A percentile compares a stretch with the other conserved stretches of the same genome.
phyloP scores from a whole-genome alignment of 2,113 vertebrate genomes.

The Neomonachus schauinslandi region DNA sequence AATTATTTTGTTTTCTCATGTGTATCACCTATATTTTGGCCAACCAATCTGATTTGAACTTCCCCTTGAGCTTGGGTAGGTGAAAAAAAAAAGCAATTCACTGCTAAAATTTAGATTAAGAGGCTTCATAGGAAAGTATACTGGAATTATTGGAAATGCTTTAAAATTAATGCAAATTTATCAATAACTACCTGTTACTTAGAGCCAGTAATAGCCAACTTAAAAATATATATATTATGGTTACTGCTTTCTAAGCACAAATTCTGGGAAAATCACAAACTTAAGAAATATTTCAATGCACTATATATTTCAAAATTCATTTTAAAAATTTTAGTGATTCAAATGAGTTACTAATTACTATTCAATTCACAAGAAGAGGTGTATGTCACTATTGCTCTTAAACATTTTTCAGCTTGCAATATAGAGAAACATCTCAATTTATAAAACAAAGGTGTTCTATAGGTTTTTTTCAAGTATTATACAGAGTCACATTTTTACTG shows the following conservation, averaged over 20 bases:
- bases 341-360: constrained; percentile 45
- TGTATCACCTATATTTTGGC: not conserved
- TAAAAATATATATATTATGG: constrained; percentile 28
- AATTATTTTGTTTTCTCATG: not conserved
- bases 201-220: not conserved
- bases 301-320: not conserved
- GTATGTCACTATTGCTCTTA: not conserved
- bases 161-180: constrained; percentile 31
- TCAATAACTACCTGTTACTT: constrained; percentile 18
- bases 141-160: constrained; percentile 1
- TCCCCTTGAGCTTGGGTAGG: not conserved
- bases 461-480: not conserved
- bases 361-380: not conserved
- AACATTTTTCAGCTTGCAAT: constrained; percentile 50
- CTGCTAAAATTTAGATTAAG: constrained; percentile 16
- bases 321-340: constrained; percentile 36
- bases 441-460: not conserved
- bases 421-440: constrained; percentile 14
- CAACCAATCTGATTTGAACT: not conserved
- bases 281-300: not conserved
- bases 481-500: not conserved
- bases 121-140: not conserved
- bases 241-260: not conserved
- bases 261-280: not conserved
- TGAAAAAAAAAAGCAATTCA: not conserved